Conservation (phyloP, 2,113 vertebrate species). For the Gambusia affinis region DNA sequence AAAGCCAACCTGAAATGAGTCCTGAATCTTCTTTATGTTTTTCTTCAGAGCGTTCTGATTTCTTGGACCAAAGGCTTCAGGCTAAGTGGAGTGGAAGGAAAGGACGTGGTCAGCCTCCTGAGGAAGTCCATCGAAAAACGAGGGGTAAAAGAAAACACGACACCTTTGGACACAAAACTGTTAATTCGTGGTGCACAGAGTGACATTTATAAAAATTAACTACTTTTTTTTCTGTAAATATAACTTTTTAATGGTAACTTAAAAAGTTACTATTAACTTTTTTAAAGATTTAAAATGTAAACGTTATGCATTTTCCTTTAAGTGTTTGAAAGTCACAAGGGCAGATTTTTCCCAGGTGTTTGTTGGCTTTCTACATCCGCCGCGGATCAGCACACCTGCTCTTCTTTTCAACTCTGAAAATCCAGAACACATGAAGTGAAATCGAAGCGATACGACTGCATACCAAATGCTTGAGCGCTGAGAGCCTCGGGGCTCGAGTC, state of each 20-base stretch:
- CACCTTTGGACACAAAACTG: not conserved
- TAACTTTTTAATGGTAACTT: not conserved
- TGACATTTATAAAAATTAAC: not conserved
- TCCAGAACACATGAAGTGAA: not conserved
- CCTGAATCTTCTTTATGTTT: not conserved
- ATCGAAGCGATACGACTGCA: not conserved
- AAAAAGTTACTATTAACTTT: no score
- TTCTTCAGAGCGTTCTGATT: slow-evolving; percentile 86
- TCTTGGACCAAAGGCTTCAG: slow-evolving; percentile 96
- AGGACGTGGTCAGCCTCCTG: slow-evolving; percentile 88
- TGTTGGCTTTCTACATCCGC: not conserved
- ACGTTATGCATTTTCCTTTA: no score
- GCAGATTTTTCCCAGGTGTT: not conserved
- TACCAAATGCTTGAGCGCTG: not conserved
- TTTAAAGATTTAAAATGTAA: not conserved
- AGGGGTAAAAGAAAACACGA: slow-evolving; percentile 81
- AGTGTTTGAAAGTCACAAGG: not conserved
- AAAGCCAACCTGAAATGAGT: not conserved
- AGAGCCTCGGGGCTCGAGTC: not conserved
- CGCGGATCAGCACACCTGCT: not conserved
- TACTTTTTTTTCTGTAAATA: not conserved
- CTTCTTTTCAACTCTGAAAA: not conserved
- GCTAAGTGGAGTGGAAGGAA: slow-evolving; percentile 91
- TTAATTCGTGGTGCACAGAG: no score
- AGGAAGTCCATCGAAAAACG: slow-evolving; percentile 89